These are phyloP conservation scores for Bombycilla garrulus DNA, from an alignment of 2,113 vertebrate species.

Conservation along the genomic window DNA sequence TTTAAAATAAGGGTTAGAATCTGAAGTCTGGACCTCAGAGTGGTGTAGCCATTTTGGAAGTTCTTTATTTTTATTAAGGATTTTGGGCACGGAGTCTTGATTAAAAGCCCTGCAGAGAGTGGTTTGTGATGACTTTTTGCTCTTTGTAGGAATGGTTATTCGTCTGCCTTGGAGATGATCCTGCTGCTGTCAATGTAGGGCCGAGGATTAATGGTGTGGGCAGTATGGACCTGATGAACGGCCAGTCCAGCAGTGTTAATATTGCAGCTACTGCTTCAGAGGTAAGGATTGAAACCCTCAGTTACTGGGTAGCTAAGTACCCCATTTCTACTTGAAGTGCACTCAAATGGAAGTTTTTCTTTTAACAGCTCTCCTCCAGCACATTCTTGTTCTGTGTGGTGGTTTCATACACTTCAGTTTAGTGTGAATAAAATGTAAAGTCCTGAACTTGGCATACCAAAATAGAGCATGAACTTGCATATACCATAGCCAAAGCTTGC, in stretches of 20 bases:
- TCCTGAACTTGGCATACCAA: neutral
- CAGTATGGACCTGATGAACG: conserved; percentile 96
- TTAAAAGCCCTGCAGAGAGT: neutral
- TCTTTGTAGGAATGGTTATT: conserved; percentile 73
- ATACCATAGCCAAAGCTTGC: neutral
- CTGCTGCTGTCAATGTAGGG: conserved; percentile 63
- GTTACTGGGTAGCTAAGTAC: neutral
- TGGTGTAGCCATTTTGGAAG: neutral
- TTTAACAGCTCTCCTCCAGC: neutral
- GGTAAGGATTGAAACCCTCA: conserved; percentile 70
- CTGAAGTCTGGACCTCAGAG: neutral
- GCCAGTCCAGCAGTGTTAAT: conserved; percentile 82
- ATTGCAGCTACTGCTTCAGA: conserved; percentile 83
- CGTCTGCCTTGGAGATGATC: conserved; percentile 77
- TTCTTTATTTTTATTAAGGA: neutral
- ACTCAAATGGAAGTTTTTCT: neutral
- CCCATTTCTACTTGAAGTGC: accelerated
- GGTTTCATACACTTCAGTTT: neutral
- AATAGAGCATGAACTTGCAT: neutral
- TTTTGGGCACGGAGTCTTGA: neutral
- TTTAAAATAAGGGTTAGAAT: neutral
- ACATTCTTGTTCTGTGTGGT: neutral
- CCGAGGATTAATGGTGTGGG: conserved; percentile 78
- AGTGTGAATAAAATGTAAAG: neutral
- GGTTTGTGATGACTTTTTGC: neutral